phyloP scores from a whole-genome alignment of 2,113 vertebrate species.

The Henicopernis longicauda region DNA sequence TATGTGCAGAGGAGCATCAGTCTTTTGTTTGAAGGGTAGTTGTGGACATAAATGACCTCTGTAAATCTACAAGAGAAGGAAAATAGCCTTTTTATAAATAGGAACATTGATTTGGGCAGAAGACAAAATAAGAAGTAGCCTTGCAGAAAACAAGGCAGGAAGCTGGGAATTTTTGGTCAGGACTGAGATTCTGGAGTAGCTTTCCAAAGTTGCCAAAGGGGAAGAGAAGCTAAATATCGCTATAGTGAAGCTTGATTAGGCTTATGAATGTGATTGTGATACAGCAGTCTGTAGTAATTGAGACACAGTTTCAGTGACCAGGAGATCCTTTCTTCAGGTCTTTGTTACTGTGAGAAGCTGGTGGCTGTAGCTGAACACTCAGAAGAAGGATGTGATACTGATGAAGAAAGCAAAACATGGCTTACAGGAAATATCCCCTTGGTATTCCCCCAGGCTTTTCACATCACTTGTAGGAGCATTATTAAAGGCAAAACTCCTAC shows the following conservation, averaged over 20 bases:
- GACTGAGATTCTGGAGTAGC: neutral
- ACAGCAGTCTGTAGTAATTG: neutral
- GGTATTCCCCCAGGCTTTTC: neutral
- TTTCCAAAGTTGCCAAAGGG: neutral
- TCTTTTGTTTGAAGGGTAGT: neutral
- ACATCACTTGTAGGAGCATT: neutral
- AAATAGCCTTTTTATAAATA: neutral
- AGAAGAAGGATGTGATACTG: neutral
- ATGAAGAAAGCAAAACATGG: neutral
- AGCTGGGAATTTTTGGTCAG: neutral
- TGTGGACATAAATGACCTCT: neutral
- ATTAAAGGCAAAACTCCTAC: neutral
- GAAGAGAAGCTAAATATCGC: neutral
- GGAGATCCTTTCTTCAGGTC: neutral
- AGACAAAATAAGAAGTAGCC: neutral
- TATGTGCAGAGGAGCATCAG: neutral
- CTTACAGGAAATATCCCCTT: neutral
- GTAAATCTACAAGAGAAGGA: neutral
- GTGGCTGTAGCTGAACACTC: neutral
- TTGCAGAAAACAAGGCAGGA: neutral
- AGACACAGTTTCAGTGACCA: neutral
- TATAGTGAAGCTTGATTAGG: neutral
- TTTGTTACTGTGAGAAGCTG: neutral
- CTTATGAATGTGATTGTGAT: neutral
- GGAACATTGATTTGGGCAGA: neutral